Evolutionary conservation across 2,888 invertebrate species (phyloP).

Genomic region (Euplexia lucipara): DNA sequence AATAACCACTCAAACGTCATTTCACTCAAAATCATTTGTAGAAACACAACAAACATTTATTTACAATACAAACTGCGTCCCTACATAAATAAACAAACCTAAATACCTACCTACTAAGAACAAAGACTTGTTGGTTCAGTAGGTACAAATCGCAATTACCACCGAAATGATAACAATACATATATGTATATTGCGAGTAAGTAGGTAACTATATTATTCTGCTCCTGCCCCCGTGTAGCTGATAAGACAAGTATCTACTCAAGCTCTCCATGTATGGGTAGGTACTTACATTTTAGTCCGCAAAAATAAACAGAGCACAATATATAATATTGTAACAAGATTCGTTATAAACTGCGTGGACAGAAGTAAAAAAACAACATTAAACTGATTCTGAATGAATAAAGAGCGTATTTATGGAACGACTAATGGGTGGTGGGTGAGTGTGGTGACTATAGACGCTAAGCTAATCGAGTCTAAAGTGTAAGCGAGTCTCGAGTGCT

Average conservation of each 20-base stretch:
- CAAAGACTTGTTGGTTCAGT: conserved; percentile 7
- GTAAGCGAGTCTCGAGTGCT: background rate
- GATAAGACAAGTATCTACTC: background rate
- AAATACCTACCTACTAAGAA: no score
- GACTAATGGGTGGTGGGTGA: background rate
- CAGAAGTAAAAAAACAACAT: no score
- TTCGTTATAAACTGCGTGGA: background rate
- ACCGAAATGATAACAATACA: conserved; percentile 1
- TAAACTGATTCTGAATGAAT: no score
- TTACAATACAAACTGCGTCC: background rate
- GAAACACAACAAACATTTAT: no score
- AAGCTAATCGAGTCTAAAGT: background rate
- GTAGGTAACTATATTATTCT: background rate
- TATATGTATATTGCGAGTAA: no score
- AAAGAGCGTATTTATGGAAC: background rate
- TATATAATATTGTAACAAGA: background rate
- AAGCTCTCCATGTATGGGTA: no score
- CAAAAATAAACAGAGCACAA: background rate
- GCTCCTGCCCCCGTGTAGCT: no score
- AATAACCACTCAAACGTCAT: no score
- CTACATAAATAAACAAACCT: conserved; percentile 15
- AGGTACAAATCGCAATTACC: background rate
- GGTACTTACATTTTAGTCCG: conserved; percentile 23
- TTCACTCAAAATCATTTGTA: no score
- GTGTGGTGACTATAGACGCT: background rate